Conservation (phyloP, 2,888 invertebrate species). For the Philonicus albiceps region DNA sequence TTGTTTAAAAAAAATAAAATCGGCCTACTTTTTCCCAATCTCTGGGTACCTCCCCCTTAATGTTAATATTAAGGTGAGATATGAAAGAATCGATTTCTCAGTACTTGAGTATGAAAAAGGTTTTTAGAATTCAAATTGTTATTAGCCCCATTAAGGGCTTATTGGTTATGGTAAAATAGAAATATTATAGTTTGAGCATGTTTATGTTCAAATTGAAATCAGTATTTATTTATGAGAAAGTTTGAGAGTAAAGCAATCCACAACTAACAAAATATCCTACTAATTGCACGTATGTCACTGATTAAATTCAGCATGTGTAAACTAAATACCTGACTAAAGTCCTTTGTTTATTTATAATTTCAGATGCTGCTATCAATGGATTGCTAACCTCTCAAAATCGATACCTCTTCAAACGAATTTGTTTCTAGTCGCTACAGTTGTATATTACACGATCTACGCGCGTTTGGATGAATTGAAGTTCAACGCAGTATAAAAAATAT, state of each 20-base stretch:
- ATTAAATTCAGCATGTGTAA: neutral
- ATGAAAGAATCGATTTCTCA: too few relatives aligned
- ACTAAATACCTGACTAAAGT: constrained; percentile 2
- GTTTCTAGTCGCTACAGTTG: constrained; percentile 3
- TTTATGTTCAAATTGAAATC: neutral
- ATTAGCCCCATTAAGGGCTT: neutral
- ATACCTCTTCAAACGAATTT: constrained; percentile 5
- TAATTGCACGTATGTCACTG: neutral
- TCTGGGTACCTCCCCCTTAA: too few relatives aligned
- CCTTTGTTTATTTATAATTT: constrained; percentile 32
- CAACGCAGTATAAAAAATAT: neutral
- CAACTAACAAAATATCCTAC: neutral
- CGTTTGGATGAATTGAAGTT: neutral
- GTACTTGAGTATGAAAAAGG: too few relatives aligned
- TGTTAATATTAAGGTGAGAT: too few relatives aligned
- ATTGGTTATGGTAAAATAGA: neutral
- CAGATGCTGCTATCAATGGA: constrained; percentile 30
- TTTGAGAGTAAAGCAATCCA: neutral
- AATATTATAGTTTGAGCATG: neutral
- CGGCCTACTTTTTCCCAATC: too few relatives aligned
- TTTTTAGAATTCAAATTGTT: too few relatives aligned
- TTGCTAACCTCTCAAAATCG: constrained; percentile 24
- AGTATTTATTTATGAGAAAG: neutral
- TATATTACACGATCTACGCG: neutral
- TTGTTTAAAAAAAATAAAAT: too few relatives aligned